Conservation (phyloP, 2,113 vertebrate species). For the Lanius collurio region DNA sequence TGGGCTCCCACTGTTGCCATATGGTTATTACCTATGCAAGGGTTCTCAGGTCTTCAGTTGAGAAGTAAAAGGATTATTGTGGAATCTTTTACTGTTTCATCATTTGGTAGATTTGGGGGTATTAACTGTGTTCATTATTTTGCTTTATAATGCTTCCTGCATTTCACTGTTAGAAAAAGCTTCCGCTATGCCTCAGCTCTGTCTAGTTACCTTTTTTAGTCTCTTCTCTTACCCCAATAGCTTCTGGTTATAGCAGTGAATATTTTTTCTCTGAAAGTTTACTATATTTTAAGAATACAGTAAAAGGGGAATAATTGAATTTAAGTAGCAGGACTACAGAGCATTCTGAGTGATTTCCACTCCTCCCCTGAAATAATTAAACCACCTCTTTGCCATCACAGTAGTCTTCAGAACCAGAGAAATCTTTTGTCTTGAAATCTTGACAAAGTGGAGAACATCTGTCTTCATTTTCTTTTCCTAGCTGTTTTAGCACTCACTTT, state of each 20-base stretch:
- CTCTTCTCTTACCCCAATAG: neutral
- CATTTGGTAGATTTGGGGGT: neutral
- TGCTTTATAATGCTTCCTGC: neutral
- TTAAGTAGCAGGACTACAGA: neutral
- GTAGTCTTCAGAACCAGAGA: neutral
- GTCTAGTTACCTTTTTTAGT: neutral
- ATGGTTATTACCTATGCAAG: neutral
- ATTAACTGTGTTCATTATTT: neutral
- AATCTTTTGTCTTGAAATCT: neutral
- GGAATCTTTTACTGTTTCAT: neutral
- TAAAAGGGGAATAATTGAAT: neutral
- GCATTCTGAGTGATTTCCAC: neutral
- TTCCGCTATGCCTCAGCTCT: neutral
- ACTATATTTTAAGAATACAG: neutral
- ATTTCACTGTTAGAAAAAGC: neutral
- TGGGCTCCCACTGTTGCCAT: neutral
- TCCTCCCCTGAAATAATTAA: neutral
- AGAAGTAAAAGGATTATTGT: neutral
- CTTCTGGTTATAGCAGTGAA: neutral
- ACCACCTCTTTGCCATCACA: neutral
- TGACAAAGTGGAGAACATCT: neutral
- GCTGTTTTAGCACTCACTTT: neutral
- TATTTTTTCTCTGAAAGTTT: neutral
- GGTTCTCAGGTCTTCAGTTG: neutral
- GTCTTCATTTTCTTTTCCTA: neutral